phyloP scores from a whole-genome alignment of 2,888 invertebrate species.

The Agonopterix subpropinquella region DNA sequence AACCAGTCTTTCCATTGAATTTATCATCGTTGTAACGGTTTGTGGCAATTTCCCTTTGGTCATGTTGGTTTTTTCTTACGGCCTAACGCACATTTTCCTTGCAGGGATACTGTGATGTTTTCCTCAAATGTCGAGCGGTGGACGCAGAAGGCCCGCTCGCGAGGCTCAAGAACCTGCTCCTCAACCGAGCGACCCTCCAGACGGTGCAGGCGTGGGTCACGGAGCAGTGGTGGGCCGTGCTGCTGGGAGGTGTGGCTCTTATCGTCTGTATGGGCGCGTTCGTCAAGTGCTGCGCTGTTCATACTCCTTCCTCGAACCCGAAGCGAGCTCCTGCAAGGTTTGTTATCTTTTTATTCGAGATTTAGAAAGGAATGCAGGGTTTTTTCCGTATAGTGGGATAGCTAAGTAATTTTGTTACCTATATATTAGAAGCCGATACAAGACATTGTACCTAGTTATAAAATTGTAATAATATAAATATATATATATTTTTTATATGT shows the following conservation, averaged over 20 bases:
- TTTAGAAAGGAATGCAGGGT: too few relatives aligned
- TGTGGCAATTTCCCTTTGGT: too few relatives aligned
- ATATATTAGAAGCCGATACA: too few relatives aligned
- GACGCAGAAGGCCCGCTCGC: slow-evolving; percentile 99
- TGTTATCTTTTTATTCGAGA: neutral
- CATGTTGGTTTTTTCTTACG: too few relatives aligned
- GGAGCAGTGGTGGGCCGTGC: slow-evolving; percentile 96
- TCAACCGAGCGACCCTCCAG: slow-evolving; percentile 91
- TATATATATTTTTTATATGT: too few relatives aligned
- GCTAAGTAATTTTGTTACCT: too few relatives aligned
- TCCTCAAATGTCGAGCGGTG: slow-evolving; percentile 97
- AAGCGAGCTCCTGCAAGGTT: slow-evolving; percentile 94
- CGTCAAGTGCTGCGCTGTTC: slow-evolving; percentile 99
- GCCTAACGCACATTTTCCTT: too few relatives aligned
- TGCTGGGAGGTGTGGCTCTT: slow-evolving; percentile 92
- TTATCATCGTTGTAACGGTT: too few relatives aligned
- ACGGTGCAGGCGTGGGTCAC: slow-evolving; percentile 96
- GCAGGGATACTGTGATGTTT: slow-evolving; percentile 99
- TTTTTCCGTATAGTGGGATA: too few relatives aligned
- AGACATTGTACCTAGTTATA: too few relatives aligned
- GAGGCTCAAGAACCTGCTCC: slow-evolving; percentile 94
- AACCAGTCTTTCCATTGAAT: too few relatives aligned
- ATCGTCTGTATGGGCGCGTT: slow-evolving; percentile 98
- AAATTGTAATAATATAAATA: too few relatives aligned
- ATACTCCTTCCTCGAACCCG: slow-evolving; percentile 99